Base-by-base conservation (phyloP, 2,888 invertebrate species). In the Leptodirus hochenwartii region DNA sequence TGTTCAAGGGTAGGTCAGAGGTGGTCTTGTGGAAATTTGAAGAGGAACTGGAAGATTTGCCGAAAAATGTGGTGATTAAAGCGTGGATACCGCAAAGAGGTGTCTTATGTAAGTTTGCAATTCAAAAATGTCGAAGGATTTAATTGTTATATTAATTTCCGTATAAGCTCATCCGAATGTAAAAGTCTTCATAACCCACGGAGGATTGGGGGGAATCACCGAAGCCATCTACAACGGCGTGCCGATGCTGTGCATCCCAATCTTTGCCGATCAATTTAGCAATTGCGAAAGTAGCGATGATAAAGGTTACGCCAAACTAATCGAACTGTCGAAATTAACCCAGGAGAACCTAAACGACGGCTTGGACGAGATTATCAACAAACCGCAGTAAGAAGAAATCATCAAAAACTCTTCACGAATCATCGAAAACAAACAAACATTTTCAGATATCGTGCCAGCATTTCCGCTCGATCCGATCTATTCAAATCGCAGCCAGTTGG, bases 151-250 rank as follows among this genome's bases (percentile, higher is more conserved):
- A 17, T 15, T 25, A 2, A 27, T 10, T 26, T 4, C 10, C 10
- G 10, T 42, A 42, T 20, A 39, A 62, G 63, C 58, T 2, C 66
- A 70, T 47, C 51, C 54, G 2, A 65, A 64, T 32, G 53, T 66
- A 2, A 59, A 57, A 37, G 43, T 63, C 1, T 68, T 70, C 37
- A 61, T 71, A 34, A 65, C 64, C 5, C 64, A 68, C 41, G 68
- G 66, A 15, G 70, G 69, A 1, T 49, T 64, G 25, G 54, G 68
- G 40, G 64, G 66, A 34, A 51, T 59, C 8, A 61, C 61, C 36
- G 69, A 69, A 44, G 54, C 66, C 1, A 52, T 64, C 14, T 50
- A 56, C 34, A 52, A 54, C 22, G 53, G 51, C 14, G 59, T 58
- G 20, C 62, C 64, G 3, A 50, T 66, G 29, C 43, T 66, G 29